Conservation (phyloP, 1,140 invertebrate genomes). For the Aphelinus certus region DNA sequence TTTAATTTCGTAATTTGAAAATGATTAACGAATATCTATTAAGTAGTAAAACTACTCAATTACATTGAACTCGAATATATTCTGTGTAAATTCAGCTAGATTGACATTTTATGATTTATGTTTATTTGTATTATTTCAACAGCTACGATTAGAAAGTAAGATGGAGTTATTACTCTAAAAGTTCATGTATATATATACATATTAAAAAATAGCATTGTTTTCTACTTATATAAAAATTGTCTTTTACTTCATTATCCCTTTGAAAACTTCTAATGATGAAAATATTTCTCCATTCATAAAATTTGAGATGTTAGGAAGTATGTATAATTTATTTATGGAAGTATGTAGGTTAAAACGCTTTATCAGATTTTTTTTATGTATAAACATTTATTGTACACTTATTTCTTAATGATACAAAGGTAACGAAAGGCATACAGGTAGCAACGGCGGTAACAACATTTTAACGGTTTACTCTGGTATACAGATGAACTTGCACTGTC, state of each 20-base stretch:
- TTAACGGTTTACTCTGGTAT: slow-evolving; percentile 45
- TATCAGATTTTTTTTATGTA: slow-evolving; percentile 41
- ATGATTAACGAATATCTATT: not conserved
- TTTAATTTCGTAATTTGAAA: slow-evolving; percentile 9
- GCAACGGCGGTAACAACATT: slow-evolving; percentile 51
- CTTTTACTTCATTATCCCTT: slow-evolving; percentile 3
- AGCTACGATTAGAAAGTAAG: slow-evolving; percentile 24
- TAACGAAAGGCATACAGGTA: slow-evolving; percentile 53
- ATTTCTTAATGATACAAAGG: slow-evolving; percentile 51
- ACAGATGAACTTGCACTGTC: slow-evolving; percentile 45
- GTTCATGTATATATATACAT: slow-evolving; percentile 53
- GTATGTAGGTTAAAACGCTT: too few species aligned
- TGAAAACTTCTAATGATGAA: not conserved
- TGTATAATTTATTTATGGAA: too few species aligned
- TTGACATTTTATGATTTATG: slow-evolving; percentile 17
- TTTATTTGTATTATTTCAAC: slow-evolving; percentile 20
- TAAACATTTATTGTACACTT: slow-evolving; percentile 54
- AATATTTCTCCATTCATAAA: not conserved
- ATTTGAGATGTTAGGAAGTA: too few species aligned
- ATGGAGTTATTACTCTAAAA: slow-evolving; percentile 16
- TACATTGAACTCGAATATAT: slow-evolving; percentile 11
- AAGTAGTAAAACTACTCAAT: slow-evolving; percentile 30
- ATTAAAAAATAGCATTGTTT: slow-evolving; percentile 50
- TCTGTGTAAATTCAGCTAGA: not conserved
- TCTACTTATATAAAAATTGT: slow-evolving; percentile 50